Evolutionary conservation across 2,888 invertebrate genomes (phyloP), one percentile per base, ranked within the genome.

Genomic region (Metallyticus violacea): DNA sequence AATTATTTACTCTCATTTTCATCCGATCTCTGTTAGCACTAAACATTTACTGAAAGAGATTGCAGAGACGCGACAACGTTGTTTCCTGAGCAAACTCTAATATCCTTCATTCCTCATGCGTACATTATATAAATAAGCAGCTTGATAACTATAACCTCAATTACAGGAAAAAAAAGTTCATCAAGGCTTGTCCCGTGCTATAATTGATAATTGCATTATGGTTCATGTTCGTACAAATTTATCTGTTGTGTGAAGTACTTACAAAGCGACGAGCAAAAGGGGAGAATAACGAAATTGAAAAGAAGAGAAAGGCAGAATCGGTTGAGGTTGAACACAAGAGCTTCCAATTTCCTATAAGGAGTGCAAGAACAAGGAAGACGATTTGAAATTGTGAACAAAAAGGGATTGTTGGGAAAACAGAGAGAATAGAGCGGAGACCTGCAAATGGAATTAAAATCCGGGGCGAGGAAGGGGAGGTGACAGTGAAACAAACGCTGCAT

Each of bases 401-500:
- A 76, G 26, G 82, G 82, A 82, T 82, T 82, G 62, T 62, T 76
- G 82, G 26, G 82, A 82, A 30, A 82, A 26, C 9, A 81, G 26
- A 30, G 25, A n/a, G 81, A 25, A 29, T 2, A 7, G 30, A 40
- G n/a, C 15, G 5, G 40, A 62, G 40, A 62, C 40, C 9, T 25
- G 82, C 26, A 82, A 82, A 82, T 76, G 76, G 82, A 82, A 82
- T 82, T 82, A 82, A 82, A 82, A 76, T 76, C 30, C 25, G 27
- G 27, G 30, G 26, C 22, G 6, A 22, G 40, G 40, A 7, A 62
- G 3, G 15, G 40, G 22, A 62, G 40, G 40, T 62, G 40, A 62
- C 40, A 62, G 15, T 15, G 40, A 62, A 62, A 62, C 40, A 62
- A 62, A 62, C 40, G 40, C n/a, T n/a, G n/a, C n/a, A n/a, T n/a